Conservation (phyloP, 2,888 invertebrate genomes). For the Leucophenga maculata region DNA sequence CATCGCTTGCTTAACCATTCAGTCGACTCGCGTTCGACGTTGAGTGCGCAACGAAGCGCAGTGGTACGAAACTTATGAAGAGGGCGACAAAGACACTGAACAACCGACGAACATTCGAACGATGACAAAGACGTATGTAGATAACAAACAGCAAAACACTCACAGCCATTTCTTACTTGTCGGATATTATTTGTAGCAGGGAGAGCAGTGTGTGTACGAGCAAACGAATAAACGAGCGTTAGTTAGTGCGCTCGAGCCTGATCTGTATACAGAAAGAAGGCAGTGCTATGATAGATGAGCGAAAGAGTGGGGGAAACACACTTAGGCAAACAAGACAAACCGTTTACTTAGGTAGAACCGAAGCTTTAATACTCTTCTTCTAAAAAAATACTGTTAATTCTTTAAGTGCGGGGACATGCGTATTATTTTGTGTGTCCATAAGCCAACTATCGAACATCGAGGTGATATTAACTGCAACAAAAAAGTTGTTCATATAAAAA, state of each 20-base stretch:
- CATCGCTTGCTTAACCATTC: slow-evolving; percentile 3
- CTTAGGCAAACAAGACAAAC: too few species aligned
- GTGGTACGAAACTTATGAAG: neutral
- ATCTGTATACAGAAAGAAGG: neutral
- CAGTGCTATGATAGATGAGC: neutral
- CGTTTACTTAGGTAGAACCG: too few species aligned
- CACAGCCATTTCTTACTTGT: slow-evolving; percentile 17
- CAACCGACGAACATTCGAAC: slow-evolving; percentile 12
- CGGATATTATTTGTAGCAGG: too few species aligned
- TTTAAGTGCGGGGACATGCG: too few species aligned
- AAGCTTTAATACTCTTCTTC: too few species aligned
- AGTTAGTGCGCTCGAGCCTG: neutral
- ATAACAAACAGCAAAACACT: slow-evolving; percentile 18
- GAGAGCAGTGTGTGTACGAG: slow-evolving; percentile 33
- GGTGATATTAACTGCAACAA: too few species aligned
- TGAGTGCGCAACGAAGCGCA: slow-evolving; percentile 15
- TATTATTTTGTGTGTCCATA: too few species aligned
- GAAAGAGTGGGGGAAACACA: neutral
- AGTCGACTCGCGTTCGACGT: neutral
- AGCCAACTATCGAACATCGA: too few species aligned
- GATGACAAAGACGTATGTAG: slow-evolving; percentile 19
- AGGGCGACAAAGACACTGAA: slow-evolving; percentile 10
- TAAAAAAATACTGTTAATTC: too few species aligned
- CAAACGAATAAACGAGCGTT: slow-evolving; percentile 23
- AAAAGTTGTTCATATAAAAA: too few species aligned